These are phyloP conservation scores for Acrobasis repandana DNA, from an alignment of 2,888 invertebrate species.

Conservation along the genomic window DNA sequence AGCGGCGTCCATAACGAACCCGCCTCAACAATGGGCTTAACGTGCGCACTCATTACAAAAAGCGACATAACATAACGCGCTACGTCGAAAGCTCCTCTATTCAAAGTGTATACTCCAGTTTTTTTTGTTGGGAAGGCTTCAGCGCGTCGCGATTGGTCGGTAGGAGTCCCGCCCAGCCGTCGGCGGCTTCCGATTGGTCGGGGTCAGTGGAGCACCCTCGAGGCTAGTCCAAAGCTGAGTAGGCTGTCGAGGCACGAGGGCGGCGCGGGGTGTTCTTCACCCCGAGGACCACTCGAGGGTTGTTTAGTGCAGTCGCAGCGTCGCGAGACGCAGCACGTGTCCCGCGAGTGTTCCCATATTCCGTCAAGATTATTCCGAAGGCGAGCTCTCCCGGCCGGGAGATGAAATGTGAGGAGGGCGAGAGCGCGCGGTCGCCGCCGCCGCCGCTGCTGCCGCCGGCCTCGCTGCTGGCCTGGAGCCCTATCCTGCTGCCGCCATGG, in stretches of 20 bases:
- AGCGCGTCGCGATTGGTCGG: slow-evolving; percentile 59
- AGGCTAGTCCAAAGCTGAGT: slow-evolving; percentile 73
- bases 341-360: slow-evolving; percentile 57
- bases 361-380: slow-evolving; percentile 78
- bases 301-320: slow-evolving; percentile 80
- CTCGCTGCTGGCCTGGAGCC: slow-evolving; percentile 89
- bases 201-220: slow-evolving; percentile 75
- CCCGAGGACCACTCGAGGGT: slow-evolving; percentile 82
- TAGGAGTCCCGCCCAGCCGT: slow-evolving; percentile 65
- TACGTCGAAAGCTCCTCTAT: slow-evolving; percentile 80
- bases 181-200: slow-evolving; percentile 62
- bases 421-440: slow-evolving; percentile 66
- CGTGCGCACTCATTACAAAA: slow-evolving; percentile 82
- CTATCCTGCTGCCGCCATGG: slow-evolving; percentile 89
- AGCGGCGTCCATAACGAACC: slow-evolving; percentile 80
- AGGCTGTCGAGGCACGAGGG: slow-evolving; percentile 80
- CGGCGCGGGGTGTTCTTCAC: slow-evolving; percentile 80
- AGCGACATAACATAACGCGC: slow-evolving; percentile 81
- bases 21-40: slow-evolving; percentile 82
- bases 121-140: slow-evolving; percentile 75
- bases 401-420: slow-evolving; percentile 79
- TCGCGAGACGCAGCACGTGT: slow-evolving; percentile 79
- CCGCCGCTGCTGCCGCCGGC: slow-evolving; percentile 80
- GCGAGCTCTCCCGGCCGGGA: slow-evolving; percentile 78
- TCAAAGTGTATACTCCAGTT: slow-evolving; percentile 81